Conservation (phyloP, 2,797 vertebrate genomes). For the Thamnophis elegans region DNA sequence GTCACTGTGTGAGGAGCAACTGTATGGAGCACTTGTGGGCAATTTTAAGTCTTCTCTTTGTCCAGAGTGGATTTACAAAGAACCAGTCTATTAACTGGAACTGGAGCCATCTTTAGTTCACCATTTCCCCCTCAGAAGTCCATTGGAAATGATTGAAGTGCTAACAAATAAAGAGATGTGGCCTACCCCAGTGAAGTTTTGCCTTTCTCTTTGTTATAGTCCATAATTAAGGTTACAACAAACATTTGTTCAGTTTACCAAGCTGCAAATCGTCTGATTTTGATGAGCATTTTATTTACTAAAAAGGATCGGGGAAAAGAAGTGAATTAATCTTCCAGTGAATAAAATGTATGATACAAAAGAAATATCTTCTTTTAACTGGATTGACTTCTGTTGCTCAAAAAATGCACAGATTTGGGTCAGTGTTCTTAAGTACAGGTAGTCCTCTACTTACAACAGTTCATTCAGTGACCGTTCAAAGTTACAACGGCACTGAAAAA, state of each 20-base stretch:
- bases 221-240: background rate
- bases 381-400: background rate
- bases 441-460: too few species aligned
- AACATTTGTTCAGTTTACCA: background rate
- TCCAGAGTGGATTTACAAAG: too few species aligned
- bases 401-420: background rate
- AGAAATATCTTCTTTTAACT: background rate
- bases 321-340: conserved; percentile 10
- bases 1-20: too few species aligned
- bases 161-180: background rate
- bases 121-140: background rate
- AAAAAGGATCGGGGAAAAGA: conserved; percentile 22
- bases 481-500: too few species aligned
- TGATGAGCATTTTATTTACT: conserved; percentile 42
- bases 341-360: background rate
- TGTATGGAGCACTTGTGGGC: too few species aligned
- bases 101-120: too few species aligned
- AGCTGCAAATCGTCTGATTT: background rate
- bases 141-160: background rate
- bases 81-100: too few species aligned
- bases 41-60: too few species aligned
- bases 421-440: background rate
- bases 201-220: background rate
- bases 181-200: background rate
- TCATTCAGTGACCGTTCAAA: too few species aligned